These are phyloP conservation scores for Echinometra lucunter DNA, from an alignment of 53 echinoderm and acorn worm species.

Conservation along the genomic window DNA sequence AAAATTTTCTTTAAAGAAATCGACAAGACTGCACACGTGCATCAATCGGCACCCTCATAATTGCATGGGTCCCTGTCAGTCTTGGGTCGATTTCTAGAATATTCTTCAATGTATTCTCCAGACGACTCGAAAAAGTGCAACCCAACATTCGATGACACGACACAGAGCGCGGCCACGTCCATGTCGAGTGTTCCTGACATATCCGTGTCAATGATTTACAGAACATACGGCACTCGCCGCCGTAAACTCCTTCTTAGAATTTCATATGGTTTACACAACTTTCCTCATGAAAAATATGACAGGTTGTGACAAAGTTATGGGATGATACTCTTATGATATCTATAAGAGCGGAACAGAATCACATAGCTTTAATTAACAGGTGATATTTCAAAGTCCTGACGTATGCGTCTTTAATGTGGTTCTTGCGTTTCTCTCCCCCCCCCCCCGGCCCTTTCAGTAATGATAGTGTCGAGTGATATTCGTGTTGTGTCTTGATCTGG, in stretches of 20 bases:
- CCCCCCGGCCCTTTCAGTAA: too few relatives aligned
- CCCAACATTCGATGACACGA: constrained; percentile 14
- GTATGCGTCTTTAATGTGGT: too few relatives aligned
- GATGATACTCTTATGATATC: not conserved
- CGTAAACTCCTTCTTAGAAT: not conserved
- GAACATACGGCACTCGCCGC: not conserved
- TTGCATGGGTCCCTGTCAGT: not conserved
- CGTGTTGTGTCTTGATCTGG: too few relatives aligned
- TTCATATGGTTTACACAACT: not conserved
- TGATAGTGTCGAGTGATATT: too few relatives aligned
- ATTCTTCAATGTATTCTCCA: constrained; percentile 11
- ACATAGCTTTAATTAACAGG: not conserved
- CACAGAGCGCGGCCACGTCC: not conserved
- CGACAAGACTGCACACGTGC: not conserved
- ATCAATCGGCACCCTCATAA: not conserved
- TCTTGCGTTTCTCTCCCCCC: too few relatives aligned
- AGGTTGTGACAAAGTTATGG: not conserved
- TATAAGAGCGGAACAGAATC: not conserved
- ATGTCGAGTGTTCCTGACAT: constrained; percentile 3
- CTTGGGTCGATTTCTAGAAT: not conserved
- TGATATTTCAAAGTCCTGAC: not conserved
- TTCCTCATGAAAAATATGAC: not conserved
- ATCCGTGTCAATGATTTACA: constrained; percentile 32
- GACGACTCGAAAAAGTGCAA: constrained; percentile 16
- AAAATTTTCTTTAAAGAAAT: not conserved